A percentile compares a stretch with the other conserved stretches of the same genome.
These are phyloP conservation scores for Brachymystax lenok DNA, from an alignment of 2,797 vertebrate species.

Conservation along the genomic window DNA sequence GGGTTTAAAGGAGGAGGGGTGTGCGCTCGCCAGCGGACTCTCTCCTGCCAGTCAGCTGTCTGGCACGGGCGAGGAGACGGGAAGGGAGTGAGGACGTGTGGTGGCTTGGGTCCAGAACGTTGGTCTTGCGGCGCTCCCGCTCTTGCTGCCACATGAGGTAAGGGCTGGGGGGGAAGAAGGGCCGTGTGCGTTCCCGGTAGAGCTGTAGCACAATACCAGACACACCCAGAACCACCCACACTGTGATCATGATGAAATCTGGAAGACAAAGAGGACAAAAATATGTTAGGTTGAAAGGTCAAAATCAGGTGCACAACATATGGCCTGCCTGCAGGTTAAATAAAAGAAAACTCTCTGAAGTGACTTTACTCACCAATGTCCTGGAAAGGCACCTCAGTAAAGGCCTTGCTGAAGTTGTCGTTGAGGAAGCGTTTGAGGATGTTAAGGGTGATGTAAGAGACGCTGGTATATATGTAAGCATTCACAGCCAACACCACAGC, in stretches of 20 bases:
- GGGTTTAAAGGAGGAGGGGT: constrained; percentile 83
- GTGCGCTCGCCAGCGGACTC: constrained; percentile 86
- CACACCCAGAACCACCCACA: constrained; percentile 85
- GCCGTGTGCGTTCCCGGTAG: constrained; percentile 79
- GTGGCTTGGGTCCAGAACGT: constrained; percentile 92
- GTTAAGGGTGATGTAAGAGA: constrained; percentile 88
- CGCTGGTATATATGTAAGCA: constrained; percentile 86
- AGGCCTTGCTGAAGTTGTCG: constrained; percentile 75
- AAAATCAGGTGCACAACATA: background rate
- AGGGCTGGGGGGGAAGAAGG: constrained; percentile 89
- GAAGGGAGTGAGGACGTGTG: constrained; percentile 84
- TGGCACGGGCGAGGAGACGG: constrained; percentile 73
- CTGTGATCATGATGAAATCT: constrained; percentile 87
- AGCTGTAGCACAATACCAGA: constrained; percentile 85
- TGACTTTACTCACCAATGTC: constrained; percentile 79
- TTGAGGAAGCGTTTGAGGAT: constrained; percentile 88
- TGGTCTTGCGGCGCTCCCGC: constrained; percentile 87
- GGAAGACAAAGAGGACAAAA: background rate
- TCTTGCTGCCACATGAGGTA: constrained; percentile 90
- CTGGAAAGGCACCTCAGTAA: constrained; percentile 86
- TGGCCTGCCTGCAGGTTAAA: background rate
- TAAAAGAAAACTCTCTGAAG: background rate
- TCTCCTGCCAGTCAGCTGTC: constrained; percentile 71
- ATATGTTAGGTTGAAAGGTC: background rate
- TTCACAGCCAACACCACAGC: constrained; percentile 81